Evolutionary conservation across 1,140 invertebrate genomes (phyloP), one percentile per base, ranked within the genome.

Genomic region (Neodiprion pinetum): DNA sequence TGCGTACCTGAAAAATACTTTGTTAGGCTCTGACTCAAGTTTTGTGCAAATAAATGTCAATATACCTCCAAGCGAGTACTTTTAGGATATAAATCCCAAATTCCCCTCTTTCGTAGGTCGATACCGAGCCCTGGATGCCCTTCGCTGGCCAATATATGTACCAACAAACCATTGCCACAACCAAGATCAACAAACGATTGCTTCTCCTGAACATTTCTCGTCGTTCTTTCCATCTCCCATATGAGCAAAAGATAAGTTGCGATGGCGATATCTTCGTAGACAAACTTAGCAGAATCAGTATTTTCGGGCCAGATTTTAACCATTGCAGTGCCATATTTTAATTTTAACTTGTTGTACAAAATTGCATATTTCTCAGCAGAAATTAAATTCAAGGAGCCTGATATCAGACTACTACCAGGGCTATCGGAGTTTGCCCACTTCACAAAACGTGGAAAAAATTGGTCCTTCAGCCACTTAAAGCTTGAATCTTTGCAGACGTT

Each of bases 211-310:
- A 84, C 83, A 65, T 84, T 84, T 40, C 85, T 84, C 71, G 87
- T 85, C 82, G 68, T 83, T 79, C 89, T 86, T 70, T 90, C 89
- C 61, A 89, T 80, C 69, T 92, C 88, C 95, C 95, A 97, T 0
- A 96, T 78, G 50, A 96, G 88, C 48, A 98, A 88, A 17, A 99
- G 89, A 87, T 99, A 99, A 2, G 95, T 90, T 14, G 97, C 96
- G 81, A 99, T 99, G 8, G 96, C 96, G 74, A 99, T 90, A 86
- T 99, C 98, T 91, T 99, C 98, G 90, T 95, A 97, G 8, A 99
- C 95, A 91, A 96, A 98, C 88, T 99, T 99, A 61, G 92, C 83
- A 12, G 98, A 96, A 89, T 99, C 96, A 50, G 98, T 99, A 78
- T 91, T 94, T 88, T 98, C 96, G 21, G 93, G 92, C 97, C 97